These are phyloP conservation scores for Lates calcarifer DNA, from an alignment of 2,113 vertebrate species.

Conservation along the genomic window DNA sequence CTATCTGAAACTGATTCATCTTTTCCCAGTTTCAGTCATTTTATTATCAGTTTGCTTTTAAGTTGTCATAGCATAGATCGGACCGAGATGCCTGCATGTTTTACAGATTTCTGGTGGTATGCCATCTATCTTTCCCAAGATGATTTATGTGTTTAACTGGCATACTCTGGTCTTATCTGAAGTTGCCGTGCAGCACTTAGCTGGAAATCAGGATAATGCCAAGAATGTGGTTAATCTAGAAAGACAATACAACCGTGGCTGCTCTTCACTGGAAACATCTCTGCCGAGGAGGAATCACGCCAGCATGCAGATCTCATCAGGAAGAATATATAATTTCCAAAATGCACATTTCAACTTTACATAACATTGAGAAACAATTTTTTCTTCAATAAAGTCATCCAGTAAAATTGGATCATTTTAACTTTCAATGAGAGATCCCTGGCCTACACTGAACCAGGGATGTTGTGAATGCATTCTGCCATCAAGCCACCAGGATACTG, in stretches of 20 bases:
- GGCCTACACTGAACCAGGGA: background rate
- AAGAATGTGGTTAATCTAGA: slow-evolving; percentile 59
- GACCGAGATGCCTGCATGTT: background rate
- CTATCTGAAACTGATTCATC: too few species aligned
- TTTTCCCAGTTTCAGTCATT: too few species aligned
- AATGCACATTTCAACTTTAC: background rate
- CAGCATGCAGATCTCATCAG: background rate
- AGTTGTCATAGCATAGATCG: too few species aligned
- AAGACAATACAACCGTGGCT: background rate
- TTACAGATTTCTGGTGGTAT: too few species aligned
- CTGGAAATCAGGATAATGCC: background rate
- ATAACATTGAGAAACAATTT: background rate
- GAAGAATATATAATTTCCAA: background rate
- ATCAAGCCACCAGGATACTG: background rate
- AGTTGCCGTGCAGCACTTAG: background rate
- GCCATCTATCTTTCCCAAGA: background rate
- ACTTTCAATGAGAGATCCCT: background rate
- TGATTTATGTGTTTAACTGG: background rate
- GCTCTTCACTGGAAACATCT: slow-evolving; percentile 3
- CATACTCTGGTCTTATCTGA: background rate
- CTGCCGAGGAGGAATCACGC: background rate
- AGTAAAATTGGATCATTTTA: background rate
- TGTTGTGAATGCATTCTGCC: background rate
- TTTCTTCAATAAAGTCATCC: background rate
- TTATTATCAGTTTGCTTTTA: too few species aligned